Percentiles rank a stretch among this genome's conserved stretches.
phyloP scores from a whole-genome alignment of 1,140 invertebrate genomes.

The silkworm (Bombyx mori) region DNA sequence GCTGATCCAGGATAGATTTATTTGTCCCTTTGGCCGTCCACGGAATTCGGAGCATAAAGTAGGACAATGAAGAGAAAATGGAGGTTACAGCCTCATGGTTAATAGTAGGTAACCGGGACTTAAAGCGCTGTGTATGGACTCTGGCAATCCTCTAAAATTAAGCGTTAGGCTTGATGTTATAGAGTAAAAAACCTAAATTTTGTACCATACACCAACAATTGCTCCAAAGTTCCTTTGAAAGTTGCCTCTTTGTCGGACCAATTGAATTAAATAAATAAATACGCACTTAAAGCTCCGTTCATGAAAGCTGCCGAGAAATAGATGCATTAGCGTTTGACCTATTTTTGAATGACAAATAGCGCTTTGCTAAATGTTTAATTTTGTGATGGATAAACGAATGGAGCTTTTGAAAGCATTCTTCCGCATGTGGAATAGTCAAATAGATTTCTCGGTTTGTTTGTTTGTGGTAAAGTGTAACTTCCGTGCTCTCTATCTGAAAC shows the following conservation, averaged over 20 bases:
- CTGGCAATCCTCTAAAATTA: neutral
- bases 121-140: neutral
- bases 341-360: slow-evolving; percentile 10
- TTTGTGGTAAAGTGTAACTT: no score
- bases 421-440: no score
- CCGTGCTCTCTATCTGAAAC: no score
- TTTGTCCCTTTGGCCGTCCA: no score
- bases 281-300: slow-evolving; percentile 12
- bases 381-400: slow-evolving; percentile 1
- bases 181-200: neutral
- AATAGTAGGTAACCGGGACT: no score
- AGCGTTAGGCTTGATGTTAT: neutral
- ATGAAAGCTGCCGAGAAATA: slow-evolving; percentile 14
- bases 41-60: no score
- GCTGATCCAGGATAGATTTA: no score
- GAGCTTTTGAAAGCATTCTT: slow-evolving; percentile 1
- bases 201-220: slow-evolving; percentile 16
- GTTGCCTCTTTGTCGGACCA: slow-evolving; percentile 20
- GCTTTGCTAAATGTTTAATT: slow-evolving; percentile 5
- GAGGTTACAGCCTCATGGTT: no score
- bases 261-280: slow-evolving; percentile 32
- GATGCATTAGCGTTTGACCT: slow-evolving; percentile 1
- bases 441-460: no score
- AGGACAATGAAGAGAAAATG: no score
- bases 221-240: slow-evolving; percentile 19